phyloP scores from a whole-genome alignment of 2,113 vertebrate species.

The Hylia prasina region DNA sequence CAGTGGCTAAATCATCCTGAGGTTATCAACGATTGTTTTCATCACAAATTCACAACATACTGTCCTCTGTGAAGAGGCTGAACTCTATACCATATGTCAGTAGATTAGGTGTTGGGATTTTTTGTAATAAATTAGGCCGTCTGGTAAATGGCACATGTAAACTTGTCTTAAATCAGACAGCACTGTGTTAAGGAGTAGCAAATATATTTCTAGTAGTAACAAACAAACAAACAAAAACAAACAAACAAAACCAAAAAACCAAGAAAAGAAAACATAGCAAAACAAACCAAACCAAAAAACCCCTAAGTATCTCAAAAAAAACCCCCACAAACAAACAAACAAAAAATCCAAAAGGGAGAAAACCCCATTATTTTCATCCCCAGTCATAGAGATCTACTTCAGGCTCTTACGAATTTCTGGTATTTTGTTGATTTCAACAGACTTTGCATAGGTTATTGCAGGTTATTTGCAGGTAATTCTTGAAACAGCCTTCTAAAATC shows the following conservation, averaged over 20 bases:
- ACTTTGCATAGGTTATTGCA: background rate
- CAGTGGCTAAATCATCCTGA: background rate
- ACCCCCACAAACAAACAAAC: no score
- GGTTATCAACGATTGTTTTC: background rate
- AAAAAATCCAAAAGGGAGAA: background rate
- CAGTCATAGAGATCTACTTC: background rate
- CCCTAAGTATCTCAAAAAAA: background rate
- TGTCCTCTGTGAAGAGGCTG: background rate
- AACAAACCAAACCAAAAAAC: background rate
- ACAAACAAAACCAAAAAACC: no score
- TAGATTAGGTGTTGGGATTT: background rate
- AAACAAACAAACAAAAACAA: no score
- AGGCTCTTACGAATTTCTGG: background rate
- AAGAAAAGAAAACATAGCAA: background rate
- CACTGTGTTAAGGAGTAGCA: background rate
- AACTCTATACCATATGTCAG: background rate
- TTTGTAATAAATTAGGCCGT: background rate
- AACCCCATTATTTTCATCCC: background rate
- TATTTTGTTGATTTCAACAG: background rate
- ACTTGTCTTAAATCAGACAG: background rate
- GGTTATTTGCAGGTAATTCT: background rate
- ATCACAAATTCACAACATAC: rapidly evolving
- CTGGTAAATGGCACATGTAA: background rate
- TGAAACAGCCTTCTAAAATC: background rate
- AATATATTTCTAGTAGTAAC: background rate